Base-by-base conservation (phyloP, 2,888 invertebrate species). In the Romanomermis culicivorax region DNA sequence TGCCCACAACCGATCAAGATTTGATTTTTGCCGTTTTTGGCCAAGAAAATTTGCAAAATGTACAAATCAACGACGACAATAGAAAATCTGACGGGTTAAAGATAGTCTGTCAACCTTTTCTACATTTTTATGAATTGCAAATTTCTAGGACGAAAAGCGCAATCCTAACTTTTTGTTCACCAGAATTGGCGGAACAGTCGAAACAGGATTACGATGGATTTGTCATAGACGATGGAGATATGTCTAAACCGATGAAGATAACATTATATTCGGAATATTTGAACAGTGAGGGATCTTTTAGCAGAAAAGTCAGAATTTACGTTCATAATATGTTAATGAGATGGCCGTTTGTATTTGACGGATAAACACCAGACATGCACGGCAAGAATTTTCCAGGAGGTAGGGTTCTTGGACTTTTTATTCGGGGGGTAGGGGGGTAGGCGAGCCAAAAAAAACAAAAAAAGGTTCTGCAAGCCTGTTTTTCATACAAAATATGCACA, bases 31-130 rank as follows among this genome's bases (percentile, higher is more conserved):
- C 47, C 7, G 24, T 45, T 20, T 45, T 45, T 45, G 47, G 47
- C 14, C 14, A 45, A 45, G 47, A 45, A 45, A 45, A 45, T 45
- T 45, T 45, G 47, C 14, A 23, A 23, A 45, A 45, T 45, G 47
- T 45, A 7, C 14, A 45, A 20, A 23, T 45, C 11, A 36, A 17
- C 11, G 11, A 14, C 11, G 36, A 36, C 17, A 36, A 36, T 14
- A 11, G 36, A 45, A 45, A n/a, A 23, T 7, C n/a, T n/a, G 47
- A 45, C 23, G 47, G 17, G 47, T 23, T 11, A n/a, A 23, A 7
- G n/a, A 45, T n/a, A 23, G n/a, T 7, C 24, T 11, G 14, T 7
- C 23, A 45, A 45, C 24, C 7, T 45, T 45, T 11, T 45, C 7
- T 17, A 45, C 47, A n/a, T n/a, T n/a, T n/a, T n/a, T n/a, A n/a